These are phyloP conservation scores for Chymomyza amoena DNA, from an alignment of 2,888 invertebrate genomes.

Conservation along the genomic window DNA sequence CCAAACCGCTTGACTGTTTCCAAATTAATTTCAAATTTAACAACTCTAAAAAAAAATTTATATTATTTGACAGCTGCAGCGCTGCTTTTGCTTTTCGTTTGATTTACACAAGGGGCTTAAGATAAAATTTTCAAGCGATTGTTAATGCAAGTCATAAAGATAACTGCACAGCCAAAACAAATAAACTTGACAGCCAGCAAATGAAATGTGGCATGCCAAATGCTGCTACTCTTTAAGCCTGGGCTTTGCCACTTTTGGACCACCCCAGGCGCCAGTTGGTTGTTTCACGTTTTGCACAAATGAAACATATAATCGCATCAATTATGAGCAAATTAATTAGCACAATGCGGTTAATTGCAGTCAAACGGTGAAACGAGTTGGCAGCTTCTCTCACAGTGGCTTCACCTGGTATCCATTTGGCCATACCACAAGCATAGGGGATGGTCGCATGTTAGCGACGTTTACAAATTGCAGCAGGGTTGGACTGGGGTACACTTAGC, in stretches of 20 bases:
- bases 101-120: slow-evolving; percentile 61
- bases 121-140: no score
- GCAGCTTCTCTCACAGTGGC: slow-evolving; percentile 15
- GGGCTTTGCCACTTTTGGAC: slow-evolving; percentile 25
- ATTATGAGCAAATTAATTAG: slow-evolving; percentile 73
- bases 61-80: slow-evolving; percentile 30
- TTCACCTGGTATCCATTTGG: not conserved
- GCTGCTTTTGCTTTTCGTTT: slow-evolving; percentile 37
- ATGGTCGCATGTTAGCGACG: slow-evolving; percentile 50
- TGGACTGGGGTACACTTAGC: not conserved
- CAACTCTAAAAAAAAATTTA: slow-evolving; percentile 18
- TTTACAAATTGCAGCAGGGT: slow-evolving; percentile 64
- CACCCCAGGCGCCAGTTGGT: slow-evolving; percentile 50
- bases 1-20: not conserved
- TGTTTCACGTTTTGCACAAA: slow-evolving; percentile 49
- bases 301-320: slow-evolving; percentile 71
- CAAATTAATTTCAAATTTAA: not conserved
- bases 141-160: no score
- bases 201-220: not conserved
- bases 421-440: not conserved
- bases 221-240: slow-evolving; percentile 7
- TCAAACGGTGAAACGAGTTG: slow-evolving; percentile 50
- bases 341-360: slow-evolving; percentile 72
- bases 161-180: not conserved
- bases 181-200: not conserved